A percentile compares a stretch with the other conserved stretches of the same genome.
phyloP scores from a whole-genome alignment of 2,797 vertebrate genomes.

The Dryobates pubescens region DNA sequence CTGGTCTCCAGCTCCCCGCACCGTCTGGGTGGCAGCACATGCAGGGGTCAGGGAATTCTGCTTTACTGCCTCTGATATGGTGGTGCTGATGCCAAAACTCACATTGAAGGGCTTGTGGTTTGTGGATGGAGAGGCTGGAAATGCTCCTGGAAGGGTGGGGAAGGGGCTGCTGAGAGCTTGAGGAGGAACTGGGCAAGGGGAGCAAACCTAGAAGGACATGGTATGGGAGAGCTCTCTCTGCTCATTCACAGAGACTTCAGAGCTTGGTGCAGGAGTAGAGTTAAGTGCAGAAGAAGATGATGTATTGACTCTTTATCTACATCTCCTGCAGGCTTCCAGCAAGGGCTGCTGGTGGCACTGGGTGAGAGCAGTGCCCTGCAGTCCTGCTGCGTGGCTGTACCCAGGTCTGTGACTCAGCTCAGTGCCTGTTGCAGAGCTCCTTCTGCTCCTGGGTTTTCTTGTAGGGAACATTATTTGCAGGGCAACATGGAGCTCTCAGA shows the following conservation, averaged over 20 bases:
- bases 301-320: not conserved
- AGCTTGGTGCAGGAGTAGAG: not conserved
- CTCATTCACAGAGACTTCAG: not conserved
- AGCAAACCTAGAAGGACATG: accelerated
- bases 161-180: not conserved
- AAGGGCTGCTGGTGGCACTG: not conserved
- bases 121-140: not conserved
- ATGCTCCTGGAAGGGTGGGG: not conserved
- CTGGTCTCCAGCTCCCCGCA: not conserved
- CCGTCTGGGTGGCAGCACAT: not conserved
- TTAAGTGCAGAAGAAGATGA: not conserved
- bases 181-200: not conserved
- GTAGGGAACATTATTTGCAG: not conserved
- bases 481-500: not conserved
- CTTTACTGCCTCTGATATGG: not conserved
- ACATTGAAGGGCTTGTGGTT: not conserved
- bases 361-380: not conserved
- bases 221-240: not conserved
- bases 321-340: not conserved
- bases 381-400: not conserved
- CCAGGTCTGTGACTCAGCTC: constrained; percentile 33
- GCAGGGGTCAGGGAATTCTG: not conserved
- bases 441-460: constrained; percentile 11
- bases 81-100: not conserved
- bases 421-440: not conserved